Conservation (phyloP, 2,113 vertebrate species). For the Galbula dea region DNA sequence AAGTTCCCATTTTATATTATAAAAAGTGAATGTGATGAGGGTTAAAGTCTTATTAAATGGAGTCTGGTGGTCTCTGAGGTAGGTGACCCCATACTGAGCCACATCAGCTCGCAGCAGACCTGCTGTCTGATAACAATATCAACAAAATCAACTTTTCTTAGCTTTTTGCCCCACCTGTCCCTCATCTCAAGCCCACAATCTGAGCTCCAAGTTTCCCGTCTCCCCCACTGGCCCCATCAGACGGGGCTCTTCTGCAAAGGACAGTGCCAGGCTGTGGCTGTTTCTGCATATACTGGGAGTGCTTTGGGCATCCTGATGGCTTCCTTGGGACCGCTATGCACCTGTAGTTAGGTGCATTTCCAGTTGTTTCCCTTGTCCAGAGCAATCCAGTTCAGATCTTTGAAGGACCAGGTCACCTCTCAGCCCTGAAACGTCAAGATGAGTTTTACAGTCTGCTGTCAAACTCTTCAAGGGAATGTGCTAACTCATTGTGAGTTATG, state of each 20-base stretch:
- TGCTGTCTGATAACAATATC: not conserved
- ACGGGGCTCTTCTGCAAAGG: not conserved
- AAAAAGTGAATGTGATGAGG: not conserved
- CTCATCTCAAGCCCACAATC: not conserved
- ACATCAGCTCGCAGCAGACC: not conserved
- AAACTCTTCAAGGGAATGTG: not conserved
- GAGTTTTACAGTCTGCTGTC: not conserved
- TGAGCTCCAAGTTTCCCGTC: not conserved
- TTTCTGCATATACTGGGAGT: not conserved
- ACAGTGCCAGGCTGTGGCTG: not conserved
- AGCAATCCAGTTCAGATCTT: not conserved
- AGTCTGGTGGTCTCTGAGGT: not conserved
- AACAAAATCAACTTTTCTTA: not conserved
- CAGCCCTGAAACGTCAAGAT: not conserved
- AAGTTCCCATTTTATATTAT: not conserved
- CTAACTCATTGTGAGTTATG: accelerated
- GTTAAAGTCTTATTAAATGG: not conserved
- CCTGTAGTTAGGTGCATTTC: not conserved
- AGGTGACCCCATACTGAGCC: not conserved
- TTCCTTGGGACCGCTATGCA: not conserved
- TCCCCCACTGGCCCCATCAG: not conserved
- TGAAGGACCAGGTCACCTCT: not conserved
- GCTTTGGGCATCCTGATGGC: accelerated
- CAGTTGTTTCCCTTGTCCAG: not conserved
- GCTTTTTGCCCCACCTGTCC: not conserved